Conservation (phyloP, 1,140 invertebrate species). For the Drosophila bifasciata region DNA sequence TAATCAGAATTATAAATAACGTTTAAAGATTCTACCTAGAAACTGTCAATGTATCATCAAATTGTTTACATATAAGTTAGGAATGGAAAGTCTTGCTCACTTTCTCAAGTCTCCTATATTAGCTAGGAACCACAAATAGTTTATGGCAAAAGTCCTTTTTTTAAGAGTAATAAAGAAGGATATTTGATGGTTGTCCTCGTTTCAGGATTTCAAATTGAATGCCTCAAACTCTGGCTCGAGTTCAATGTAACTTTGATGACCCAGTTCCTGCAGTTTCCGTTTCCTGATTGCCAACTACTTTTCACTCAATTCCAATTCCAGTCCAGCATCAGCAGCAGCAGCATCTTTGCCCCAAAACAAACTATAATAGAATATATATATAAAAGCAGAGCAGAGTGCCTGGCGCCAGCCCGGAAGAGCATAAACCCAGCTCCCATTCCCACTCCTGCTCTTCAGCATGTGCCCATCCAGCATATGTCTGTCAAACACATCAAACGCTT, state of each 20-base stretch:
- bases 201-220: not conserved
- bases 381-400: not conserved
- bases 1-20: too few relatives aligned
- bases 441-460: not conserved
- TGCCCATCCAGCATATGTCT: slow-evolving; percentile 17
- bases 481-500: slow-evolving; percentile 51
- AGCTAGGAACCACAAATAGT: too few relatives aligned
- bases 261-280: slow-evolving; percentile 44
- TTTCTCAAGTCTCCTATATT: too few relatives aligned
- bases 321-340: slow-evolving; percentile 12
- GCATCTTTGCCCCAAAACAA: slow-evolving; percentile 14
- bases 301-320: slow-evolving; percentile 46
- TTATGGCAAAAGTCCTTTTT: not conserved
- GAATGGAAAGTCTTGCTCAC: too few relatives aligned
- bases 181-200: too few relatives aligned
- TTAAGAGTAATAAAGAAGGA: not conserved
- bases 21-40: too few relatives aligned
- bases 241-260: slow-evolving; percentile 47
- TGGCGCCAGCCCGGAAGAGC: slow-evolving; percentile 34
- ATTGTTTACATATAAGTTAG: too few relatives aligned
- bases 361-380: too few relatives aligned
- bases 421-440: not conserved
- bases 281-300: slow-evolving; percentile 56
- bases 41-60: too few relatives aligned
- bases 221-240: not conserved